Base-by-base conservation (phyloP, 1,140 invertebrate genomes). In the Heliconius hermathena region DNA sequence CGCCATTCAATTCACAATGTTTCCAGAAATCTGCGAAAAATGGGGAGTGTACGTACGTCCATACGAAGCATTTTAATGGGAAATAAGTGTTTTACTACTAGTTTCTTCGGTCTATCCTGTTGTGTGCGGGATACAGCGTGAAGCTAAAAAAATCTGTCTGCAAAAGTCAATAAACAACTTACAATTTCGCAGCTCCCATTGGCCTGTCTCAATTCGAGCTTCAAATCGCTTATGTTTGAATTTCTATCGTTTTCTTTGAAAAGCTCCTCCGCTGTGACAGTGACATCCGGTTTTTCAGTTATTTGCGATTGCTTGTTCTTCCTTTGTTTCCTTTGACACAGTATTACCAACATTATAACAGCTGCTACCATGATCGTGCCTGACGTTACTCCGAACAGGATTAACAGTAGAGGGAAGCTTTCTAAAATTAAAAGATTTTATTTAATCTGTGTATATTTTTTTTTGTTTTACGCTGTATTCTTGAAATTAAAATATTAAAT, bases 211-310 rank as follows among this genome's bases (percentile, higher is more conserved):
- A 98, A 95, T 92, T 99, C 98, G 71, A 98, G 95, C 94, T 99
- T 99, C 87, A 98, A 94, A 93, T 98, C 98, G 81, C 98, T 98
- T 85, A 98, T 97, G 89, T 98, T 98, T 73, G 98, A 98, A 87
- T 97, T 98, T 81, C 97, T 95, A 87, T 98, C 98, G 71, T 97
- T 98, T 86, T 98, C 97, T 84, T 97, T 97, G 86, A 97, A 97
- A 88, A 97, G 96, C 92, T 98, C 97, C 85, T 97, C 97, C 54
- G 96, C 96, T 26, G 96, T 93, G 1, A 93, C 92, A 60, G 94
- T 95, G 0, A 95, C 94, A 41, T 95, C 94, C 38, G 94, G 94
- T 77, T 94, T 95, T 82, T 95, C 92, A 52, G 90, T 88, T 33
- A 91, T 90, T 82, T 90, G 90, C 13, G 86, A 82, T 81, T 91